Conservation (phyloP, 1,140 invertebrate species). For the Lepidurus couesii region DNA sequence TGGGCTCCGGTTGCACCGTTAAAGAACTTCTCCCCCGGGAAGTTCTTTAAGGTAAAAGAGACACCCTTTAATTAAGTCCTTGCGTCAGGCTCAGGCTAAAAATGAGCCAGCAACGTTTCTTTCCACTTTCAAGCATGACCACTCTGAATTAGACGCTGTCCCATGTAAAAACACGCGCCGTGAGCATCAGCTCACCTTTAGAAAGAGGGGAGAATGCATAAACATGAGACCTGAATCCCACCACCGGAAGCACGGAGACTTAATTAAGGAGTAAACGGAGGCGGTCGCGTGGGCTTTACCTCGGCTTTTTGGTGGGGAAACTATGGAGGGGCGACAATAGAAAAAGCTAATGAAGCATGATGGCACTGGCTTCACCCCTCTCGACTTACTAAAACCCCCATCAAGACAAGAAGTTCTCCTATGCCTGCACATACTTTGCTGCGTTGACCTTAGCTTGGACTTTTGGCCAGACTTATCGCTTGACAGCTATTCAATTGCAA, state of each 20-base stretch:
- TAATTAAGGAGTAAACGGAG: conserved; percentile 19
- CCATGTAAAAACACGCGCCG: conserved; percentile 12
- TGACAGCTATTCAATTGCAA: conserved; percentile 22
- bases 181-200: neutral
- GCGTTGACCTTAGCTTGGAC: neutral
- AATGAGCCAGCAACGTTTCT: neutral
- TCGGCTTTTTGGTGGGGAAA: neutral
- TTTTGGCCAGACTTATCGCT: neutral
- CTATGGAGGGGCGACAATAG: conserved; percentile 1
- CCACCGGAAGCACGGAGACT: conserved; percentile 20
- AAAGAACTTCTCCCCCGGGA: neutral
- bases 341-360: conserved; percentile 20
- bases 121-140: neutral
- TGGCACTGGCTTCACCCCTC: neutral
- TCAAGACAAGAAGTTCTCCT: neutral
- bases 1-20: neutral
- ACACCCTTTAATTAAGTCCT: conserved; percentile 22
- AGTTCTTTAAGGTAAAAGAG: neutral
- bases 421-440: neutral
- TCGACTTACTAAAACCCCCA: neutral
- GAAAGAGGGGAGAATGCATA: neutral
- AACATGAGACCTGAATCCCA: conserved; percentile 19
- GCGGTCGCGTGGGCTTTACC: conserved; percentile 13
- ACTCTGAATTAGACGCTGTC: neutral
- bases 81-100: neutral